Evolutionary conservation across 1,140 invertebrate genomes (phyloP), one percentile per base, ranked within the genome.

Genomic region (Oreohelix idahoensis): DNA sequence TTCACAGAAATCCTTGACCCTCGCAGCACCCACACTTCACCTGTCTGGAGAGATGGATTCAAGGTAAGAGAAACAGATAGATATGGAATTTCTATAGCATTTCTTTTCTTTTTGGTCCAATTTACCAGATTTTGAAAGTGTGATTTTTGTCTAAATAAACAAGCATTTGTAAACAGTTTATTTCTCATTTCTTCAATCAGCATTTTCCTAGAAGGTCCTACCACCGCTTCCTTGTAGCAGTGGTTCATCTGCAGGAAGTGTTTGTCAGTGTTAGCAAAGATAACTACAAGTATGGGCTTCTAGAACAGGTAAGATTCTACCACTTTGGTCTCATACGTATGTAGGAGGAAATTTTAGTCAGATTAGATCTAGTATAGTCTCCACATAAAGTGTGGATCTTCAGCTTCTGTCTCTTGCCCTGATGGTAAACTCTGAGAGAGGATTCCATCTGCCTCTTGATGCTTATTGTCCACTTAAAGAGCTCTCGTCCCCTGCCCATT

Each of bases 161-260:
- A 10, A 20, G 20, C 63, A 69, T 35, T 69, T n/a, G 5, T 10
- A 69, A 35, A 35, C 63, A 29, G 63, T 5, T 10, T 45, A 45
- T 45, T 45, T 45, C 15, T 20, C 36, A 35, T 38, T 26, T 83
- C 29, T 42, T 87, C 87, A 39, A n/a, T 29, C 89, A 92, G 91
- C 90, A 91, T 77, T 92, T 91, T 75, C 86, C 87, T 15, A 79
- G 86, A 36, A 85, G 91, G 15, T 89, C 90, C 8, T 91, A 86
- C 81, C 90, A 92, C 71, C 83, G 87, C n/a, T 90, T 88, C 79
- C 80, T 92, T 75, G 87, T 87, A 5, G 84, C 88, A 38, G 88
- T 92, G 63, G 89, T 92, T 23, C 91, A 92, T 83, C 86, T 92
- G 51, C 90, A 92, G 82, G 91, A 92, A 84, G 86, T 92, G 11